Conservation (phyloP, 2,888 invertebrate species). For the Allygus modestus region DNA sequence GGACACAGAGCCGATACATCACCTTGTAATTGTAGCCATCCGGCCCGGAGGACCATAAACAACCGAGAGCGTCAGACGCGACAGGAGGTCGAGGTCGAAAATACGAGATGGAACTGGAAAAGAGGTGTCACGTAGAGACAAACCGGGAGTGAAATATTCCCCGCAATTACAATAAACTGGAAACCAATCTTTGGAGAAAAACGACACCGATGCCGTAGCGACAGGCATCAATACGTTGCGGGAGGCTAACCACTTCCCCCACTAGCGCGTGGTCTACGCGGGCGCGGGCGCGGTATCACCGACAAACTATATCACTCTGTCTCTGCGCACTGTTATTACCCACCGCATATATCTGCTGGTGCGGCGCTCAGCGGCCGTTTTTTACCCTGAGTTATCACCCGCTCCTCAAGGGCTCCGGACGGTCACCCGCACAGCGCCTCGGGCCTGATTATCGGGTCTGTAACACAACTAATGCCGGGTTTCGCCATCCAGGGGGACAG, state of each 20-base stretch:
- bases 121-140: constrained; percentile 61
- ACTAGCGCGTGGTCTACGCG: background rate
- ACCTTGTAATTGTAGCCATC: constrained; percentile 22
- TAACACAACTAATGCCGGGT: constrained; percentile 43
- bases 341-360: constrained; percentile 44
- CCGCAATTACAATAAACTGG: constrained; percentile 58
- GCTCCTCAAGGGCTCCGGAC: constrained; percentile 39
- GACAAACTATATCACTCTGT: constrained; percentile 56
- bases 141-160: constrained; percentile 51
- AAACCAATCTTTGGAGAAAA: constrained; percentile 54
- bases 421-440: constrained; percentile 22
- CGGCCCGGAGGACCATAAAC: constrained; percentile 11
- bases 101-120: constrained; percentile 71
- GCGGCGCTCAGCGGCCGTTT: constrained; percentile 19
- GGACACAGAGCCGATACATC: constrained; percentile 8
- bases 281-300: constrained; percentile 29
- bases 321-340: constrained; percentile 44
- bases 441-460: constrained; percentile 41
- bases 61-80: constrained; percentile 14
- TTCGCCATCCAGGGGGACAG: constrained; percentile 29
- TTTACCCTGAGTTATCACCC: constrained; percentile 42
- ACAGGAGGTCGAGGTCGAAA: constrained; percentile 52
- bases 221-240: constrained; percentile 51
- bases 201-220: constrained; percentile 16
- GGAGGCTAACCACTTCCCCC: constrained; percentile 24